Conservation (phyloP, 1,140 invertebrate genomes). For the Trachymyrmex septentrionalis region DNA sequence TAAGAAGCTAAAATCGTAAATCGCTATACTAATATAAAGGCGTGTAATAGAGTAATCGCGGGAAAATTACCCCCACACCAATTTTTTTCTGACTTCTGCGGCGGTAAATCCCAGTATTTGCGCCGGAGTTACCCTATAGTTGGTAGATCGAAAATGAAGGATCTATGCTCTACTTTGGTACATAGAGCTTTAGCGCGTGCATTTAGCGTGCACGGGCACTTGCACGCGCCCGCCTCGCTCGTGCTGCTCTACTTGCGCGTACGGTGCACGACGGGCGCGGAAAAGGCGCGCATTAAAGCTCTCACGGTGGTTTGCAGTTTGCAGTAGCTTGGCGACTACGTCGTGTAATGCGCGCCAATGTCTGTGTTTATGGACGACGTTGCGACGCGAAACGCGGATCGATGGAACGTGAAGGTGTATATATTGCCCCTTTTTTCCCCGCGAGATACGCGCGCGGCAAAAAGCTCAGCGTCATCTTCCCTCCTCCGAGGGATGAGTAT, state of each 20-base stretch:
- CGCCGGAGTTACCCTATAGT: too few relatives aligned
- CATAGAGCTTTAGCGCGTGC: too few relatives aligned
- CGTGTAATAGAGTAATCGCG: too few relatives aligned
- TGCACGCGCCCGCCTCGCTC: slow-evolving; percentile 7
- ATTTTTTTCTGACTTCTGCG: too few relatives aligned
- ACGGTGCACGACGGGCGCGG: slow-evolving; percentile 31
- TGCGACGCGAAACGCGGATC: slow-evolving; percentile 30
- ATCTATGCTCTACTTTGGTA: too few relatives aligned
- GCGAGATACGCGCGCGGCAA: slow-evolving; percentile 11
- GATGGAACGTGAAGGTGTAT: slow-evolving; percentile 16
- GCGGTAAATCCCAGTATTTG: too few relatives aligned
- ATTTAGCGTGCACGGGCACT: too few relatives aligned
- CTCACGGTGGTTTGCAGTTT: slow-evolving; percentile 55
- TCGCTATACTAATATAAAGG: too few relatives aligned
- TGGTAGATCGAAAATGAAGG: too few relatives aligned
- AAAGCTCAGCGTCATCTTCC: slow-evolving; percentile 27
- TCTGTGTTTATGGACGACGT: slow-evolving; percentile 40
- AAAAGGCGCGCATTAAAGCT: slow-evolving; percentile 58
- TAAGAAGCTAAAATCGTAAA: too few relatives aligned
- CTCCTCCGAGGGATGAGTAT: background rate
- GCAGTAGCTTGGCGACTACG: slow-evolving; percentile 56
- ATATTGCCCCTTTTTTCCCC: background rate
- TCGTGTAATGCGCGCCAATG: slow-evolving; percentile 56
- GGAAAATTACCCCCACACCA: too few relatives aligned
- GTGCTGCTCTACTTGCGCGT: slow-evolving; percentile 45